Base-by-base conservation (phyloP, 2,888 invertebrate genomes). In the Mesorhabditis belari region DNA sequence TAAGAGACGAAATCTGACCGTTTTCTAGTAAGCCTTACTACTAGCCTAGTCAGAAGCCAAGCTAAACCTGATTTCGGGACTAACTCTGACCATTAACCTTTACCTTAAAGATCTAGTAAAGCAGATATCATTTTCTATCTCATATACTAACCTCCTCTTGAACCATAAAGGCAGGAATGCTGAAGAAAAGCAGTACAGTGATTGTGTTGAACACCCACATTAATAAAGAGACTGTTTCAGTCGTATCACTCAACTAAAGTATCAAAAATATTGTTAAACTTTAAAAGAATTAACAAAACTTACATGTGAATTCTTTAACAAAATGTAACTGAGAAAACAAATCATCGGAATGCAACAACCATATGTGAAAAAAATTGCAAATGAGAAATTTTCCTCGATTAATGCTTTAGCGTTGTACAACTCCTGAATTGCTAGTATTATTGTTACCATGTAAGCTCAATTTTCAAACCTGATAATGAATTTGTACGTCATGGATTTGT, bases 141-240 rank as follows among this genome's bases (percentile, higher is more conserved):
- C n/a, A n/a, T n/a, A n/a, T n/a, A 35, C 51, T 6, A 9, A 66
- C 71, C 62, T 71, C 66, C 65, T 71, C 71, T 53, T 71, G 67
- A 55, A 71, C 65, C 67, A 69, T 71, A 51, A 71, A 71, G 24
- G 69, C 69, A 4, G 71, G 71, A 55, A 71, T 55, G 55, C 67
- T 67, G 67, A 71, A 71, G n/a, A 71, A 52, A 1, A 69, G 58
- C 17, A 71, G 63, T 9, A 66, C 65, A 4, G 69, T 58, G 29
- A 71, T 57, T 0, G 65, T 69, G 51, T 71, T 69, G 50, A 67
- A 35, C 3, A 71, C 65, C 71, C 71, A 71, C 49, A 71, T 69
- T 17, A 62, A 44, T 12, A 71, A 64, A 3, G 71, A 63, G 6
- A 69, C 24, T 6, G 63, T 57, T 55, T 71, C 71, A 3, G 69